Percentiles rank a stretch among this genome's conserved stretches.
These are phyloP conservation scores for Andrena praecox DNA, from an alignment of 2,888 invertebrate species.

Conservation along the genomic window DNA sequence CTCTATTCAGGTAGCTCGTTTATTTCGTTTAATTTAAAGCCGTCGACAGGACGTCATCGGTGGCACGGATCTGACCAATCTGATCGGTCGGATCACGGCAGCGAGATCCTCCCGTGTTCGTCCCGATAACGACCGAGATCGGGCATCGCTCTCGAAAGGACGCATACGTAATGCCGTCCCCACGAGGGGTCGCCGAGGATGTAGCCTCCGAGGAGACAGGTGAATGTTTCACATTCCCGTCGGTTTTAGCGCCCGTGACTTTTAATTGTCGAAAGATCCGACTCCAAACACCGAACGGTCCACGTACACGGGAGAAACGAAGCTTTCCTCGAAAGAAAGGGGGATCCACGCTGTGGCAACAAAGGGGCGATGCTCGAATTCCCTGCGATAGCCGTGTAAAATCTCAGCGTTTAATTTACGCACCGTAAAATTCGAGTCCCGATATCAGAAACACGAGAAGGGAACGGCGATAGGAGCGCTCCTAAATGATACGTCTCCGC, in stretches of 20 bases:
- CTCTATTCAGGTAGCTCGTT: constrained; percentile 55
- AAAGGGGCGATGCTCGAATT: not conserved
- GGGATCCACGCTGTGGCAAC: not conserved
- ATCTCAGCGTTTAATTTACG: constrained; percentile 24
- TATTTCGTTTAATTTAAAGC: constrained; percentile 64
- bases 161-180: constrained; percentile 59
- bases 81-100: constrained; percentile 50
- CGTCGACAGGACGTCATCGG: constrained; percentile 51
- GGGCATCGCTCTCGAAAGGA: constrained; percentile 34
- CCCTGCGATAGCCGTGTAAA: not conserved
- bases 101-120: constrained; percentile 47
- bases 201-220: constrained; percentile 41
- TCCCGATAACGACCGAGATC: constrained; percentile 42
- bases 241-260: constrained; percentile 48
- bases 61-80: constrained; percentile 32
- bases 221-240: constrained; percentile 68
- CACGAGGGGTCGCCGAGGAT: constrained; percentile 44
- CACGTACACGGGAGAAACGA: not conserved
- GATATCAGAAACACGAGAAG: constrained; percentile 8
- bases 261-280: constrained; percentile 12
- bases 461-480: not conserved
- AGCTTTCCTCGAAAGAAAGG: not conserved
- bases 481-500: constrained; percentile 34
- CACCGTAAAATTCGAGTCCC: constrained; percentile 26
- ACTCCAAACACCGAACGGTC: not conserved